phyloP scores from a whole-genome alignment of 2,888 invertebrate species.

The Synergus laeviventris region DNA sequence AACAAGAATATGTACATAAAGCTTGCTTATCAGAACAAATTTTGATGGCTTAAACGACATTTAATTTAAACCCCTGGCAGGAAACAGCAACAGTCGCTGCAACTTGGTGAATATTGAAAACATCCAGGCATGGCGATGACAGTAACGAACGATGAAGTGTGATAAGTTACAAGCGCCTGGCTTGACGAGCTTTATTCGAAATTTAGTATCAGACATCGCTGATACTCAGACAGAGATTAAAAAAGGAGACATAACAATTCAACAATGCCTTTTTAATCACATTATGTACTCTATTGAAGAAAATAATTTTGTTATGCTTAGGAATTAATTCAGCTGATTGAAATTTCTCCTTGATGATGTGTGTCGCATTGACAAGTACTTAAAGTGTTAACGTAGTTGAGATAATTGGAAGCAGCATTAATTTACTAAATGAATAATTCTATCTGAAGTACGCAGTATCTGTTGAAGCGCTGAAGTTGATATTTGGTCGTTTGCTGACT shows the following conservation, averaged over 20 bases:
- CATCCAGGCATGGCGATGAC: background rate
- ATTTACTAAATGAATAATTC: background rate
- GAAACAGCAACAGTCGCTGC: background rate
- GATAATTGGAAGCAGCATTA: background rate
- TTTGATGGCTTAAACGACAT: background rate
- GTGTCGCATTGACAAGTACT: no score
- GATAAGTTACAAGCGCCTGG: background rate
- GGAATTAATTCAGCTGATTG: no score
- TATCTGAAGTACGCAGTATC: background rate
- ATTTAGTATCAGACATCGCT: background rate
- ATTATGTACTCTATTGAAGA: background rate
- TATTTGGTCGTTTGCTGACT: slow-evolving; percentile 39
- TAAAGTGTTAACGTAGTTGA: background rate
- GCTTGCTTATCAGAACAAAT: background rate
- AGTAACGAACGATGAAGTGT: slow-evolving; percentile 6
- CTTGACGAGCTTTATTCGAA: slow-evolving; percentile 5
- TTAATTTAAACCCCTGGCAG: background rate
- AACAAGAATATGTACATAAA: background rate
- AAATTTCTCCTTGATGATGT: no score
- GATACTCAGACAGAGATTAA: background rate
- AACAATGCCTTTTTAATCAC: background rate
- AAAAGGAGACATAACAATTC: background rate
- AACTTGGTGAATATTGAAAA: background rate
- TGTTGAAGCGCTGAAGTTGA: background rate
- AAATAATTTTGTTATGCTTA: background rate